Base-by-base conservation (phyloP, 2,113 vertebrate genomes). In the Scomber scombrus region DNA sequence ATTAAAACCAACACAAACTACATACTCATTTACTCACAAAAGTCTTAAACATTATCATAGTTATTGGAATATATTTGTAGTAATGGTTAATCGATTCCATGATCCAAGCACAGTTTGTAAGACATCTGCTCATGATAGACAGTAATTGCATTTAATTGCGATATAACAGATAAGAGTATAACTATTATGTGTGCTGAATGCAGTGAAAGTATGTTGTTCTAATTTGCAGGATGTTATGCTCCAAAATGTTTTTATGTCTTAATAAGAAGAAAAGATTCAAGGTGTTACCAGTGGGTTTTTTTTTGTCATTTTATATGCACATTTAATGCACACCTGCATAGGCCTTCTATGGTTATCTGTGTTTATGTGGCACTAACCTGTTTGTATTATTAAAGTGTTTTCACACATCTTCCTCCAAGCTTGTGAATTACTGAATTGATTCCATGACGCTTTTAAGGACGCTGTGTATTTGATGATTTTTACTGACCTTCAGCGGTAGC, bases 351-450 rank as follows among this genome's bases (percentile, higher is more conserved):
- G 6, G 6, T 40, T 40, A 40, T 82, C 29, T 66, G 19, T 82
- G 86, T 77, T 73, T 11, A 69, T 18, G 54, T 67, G 80, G 54
- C 68, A 80, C 72, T 74, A 67, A 83, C 50, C 45, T 58, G 55
- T 85, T 72, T 85, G 66, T 64, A 13, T 60, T 54, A 82, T 82
- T 83, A 82, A 88, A 85, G 63, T 55, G n/a, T 69, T 71, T 18
- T 47, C 51, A 49, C 23, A 34, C 14, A 45, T 67, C n/a, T 56
- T 77, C 9, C 23, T 58, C 9, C 34, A 13, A 77, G 52, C 1
- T 67, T 81, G 55, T 64, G 49, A 67, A 12, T 73, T 18, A 55
- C 16, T 67, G 7, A 13, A 11, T 11, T 49, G n/a, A 16, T 23
- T 60, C 11, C 0, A 0, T 60, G 14, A 4, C 23, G 18, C 4